Evolutionary conservation across 2,113 vertebrate genomes (phyloP).

Genomic region (Campylomormyrus numenius): DNA sequence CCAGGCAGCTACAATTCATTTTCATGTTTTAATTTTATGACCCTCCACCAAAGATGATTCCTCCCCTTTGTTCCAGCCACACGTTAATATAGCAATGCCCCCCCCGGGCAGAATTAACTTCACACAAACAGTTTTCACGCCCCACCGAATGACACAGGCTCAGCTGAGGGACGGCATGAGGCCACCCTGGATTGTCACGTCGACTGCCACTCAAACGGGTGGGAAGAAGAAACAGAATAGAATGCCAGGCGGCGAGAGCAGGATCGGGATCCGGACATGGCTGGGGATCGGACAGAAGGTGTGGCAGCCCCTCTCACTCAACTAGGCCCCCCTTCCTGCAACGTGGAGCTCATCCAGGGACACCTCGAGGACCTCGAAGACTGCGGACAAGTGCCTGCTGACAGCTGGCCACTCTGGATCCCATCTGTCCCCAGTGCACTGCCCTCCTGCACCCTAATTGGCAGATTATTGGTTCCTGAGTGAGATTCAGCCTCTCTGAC

Average conservation of each 20-base stretch:
- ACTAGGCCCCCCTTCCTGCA: constrained; percentile 22
- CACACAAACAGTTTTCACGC: constrained; percentile 47
- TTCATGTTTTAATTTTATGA: constrained; percentile 53
- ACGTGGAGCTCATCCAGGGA: background rate
- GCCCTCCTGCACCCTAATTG: constrained; percentile 31
- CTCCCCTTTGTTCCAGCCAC: constrained; percentile 44
- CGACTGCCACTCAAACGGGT: constrained; percentile 36
- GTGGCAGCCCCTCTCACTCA: constrained; percentile 46
- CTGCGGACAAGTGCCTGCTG: background rate
- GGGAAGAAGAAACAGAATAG: background rate
- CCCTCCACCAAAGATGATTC: constrained; percentile 44
- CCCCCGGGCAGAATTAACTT: constrained; percentile 57
- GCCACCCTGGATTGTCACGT: constrained; percentile 43
- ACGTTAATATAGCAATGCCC: constrained; percentile 42
- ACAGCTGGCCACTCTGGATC: background rate
- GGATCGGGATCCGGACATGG: background rate
- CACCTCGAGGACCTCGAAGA: background rate
- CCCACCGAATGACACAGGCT: constrained; percentile 46
- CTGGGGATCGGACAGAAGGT: constrained; percentile 46
- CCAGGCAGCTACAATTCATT: constrained; percentile 45
- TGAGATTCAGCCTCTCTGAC: constrained; percentile 33
- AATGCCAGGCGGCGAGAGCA: background rate
- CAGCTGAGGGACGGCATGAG: constrained; percentile 34
- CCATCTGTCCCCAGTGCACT: constrained; percentile 38
- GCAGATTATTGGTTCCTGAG: constrained; percentile 49